Conservation (phyloP, 2,113 vertebrate species). For the Microcebus griseorufus region DNA sequence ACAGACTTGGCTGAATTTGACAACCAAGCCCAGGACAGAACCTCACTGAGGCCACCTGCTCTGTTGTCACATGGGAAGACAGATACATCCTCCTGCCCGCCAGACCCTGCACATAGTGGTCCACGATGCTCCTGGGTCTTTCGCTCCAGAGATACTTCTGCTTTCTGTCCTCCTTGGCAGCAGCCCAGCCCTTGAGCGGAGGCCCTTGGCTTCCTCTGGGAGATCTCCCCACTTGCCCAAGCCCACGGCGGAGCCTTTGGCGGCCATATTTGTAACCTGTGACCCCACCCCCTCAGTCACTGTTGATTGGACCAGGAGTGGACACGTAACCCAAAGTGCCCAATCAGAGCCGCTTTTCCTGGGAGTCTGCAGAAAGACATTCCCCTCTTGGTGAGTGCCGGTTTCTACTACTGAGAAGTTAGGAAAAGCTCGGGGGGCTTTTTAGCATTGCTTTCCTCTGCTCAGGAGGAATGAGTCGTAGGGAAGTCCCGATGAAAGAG, state of each 20-base stretch:
- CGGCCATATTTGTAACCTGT: not conserved
- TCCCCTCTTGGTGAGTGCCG: not conserved
- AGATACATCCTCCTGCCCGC: not conserved
- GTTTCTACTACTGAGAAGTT: not conserved
- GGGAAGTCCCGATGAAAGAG: not conserved
- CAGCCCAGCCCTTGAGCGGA: rapidly evolving
- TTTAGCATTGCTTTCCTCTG: not conserved
- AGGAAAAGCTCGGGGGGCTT: not conserved
- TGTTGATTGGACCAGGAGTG: not conserved
- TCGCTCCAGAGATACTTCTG: not conserved
- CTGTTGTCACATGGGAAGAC: not conserved
- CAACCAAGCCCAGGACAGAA: not conserved
- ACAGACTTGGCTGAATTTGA: not conserved
- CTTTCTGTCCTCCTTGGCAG: not conserved
- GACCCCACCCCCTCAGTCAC: not conserved
- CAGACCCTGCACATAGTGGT: not conserved
- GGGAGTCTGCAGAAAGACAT: not conserved
- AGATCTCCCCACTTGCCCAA: not conserved
- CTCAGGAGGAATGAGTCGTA: not conserved
- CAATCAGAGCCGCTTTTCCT: not conserved
- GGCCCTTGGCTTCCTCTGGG: not conserved
- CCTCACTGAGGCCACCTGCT: not conserved
- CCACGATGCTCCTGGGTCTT: no score
- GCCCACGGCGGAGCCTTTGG: no score
- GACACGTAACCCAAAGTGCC: not conserved